These are phyloP conservation scores for Hedya salicella DNA, from an alignment of 2,888 invertebrate species.

Conservation along the genomic window DNA sequence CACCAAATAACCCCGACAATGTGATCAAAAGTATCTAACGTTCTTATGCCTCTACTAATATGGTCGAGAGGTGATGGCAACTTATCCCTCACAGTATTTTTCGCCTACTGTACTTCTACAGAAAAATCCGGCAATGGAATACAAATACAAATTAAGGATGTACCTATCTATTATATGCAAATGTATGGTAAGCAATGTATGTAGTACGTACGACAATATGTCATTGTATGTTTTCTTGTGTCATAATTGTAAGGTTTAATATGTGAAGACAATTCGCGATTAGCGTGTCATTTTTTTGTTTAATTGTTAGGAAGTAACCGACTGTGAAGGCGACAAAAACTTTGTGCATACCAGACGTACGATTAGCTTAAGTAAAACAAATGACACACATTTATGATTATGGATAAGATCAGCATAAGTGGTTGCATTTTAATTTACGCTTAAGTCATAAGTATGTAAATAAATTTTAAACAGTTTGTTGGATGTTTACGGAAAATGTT, in stretches of 20 bases:
- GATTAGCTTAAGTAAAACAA: conserved; percentile 1
- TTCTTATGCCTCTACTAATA: not conserved
- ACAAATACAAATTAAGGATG: conserved; percentile 41
- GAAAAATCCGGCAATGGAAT: conserved; percentile 17
- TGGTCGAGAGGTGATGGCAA: not conserved
- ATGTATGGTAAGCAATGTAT: conserved; percentile 48
- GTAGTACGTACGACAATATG: conserved; percentile 53
- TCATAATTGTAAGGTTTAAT: conserved; percentile 38
- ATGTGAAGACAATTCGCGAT: conserved; percentile 51
- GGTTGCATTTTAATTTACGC: no score
- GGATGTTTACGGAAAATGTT: conserved; percentile 24
- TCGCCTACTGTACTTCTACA: conserved; percentile 18
- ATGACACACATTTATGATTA: not conserved
- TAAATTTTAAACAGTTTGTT: not conserved
- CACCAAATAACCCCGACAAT: not conserved
- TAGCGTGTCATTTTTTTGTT: conserved; percentile 49
- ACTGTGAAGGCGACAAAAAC: conserved; percentile 2
- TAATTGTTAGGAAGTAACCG: conserved; percentile 47
- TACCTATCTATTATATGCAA: conserved; percentile 47
- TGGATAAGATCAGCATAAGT: not conserved
- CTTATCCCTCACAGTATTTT: not conserved
- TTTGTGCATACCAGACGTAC: not conserved
- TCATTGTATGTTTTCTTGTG: conserved; percentile 53
- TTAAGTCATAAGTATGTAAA: conserved; percentile 20
- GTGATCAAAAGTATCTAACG: not conserved